Conservation (phyloP, 1,140 invertebrate species). For the Atta texana region DNA sequence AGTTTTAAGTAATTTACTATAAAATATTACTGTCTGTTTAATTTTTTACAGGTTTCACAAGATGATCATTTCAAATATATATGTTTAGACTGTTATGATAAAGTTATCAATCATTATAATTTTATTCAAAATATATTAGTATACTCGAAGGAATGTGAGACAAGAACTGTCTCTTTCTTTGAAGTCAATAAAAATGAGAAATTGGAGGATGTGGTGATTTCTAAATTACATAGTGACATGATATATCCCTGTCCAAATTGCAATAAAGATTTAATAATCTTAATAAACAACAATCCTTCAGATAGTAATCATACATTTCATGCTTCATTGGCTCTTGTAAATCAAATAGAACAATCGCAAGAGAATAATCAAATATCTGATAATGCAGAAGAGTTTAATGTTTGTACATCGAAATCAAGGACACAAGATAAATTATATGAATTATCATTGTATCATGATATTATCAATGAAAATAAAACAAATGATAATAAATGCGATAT, state of each 20-base stretch:
- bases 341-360: slow-evolving; percentile 34
- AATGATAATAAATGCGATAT: background rate
- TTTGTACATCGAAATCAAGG: background rate
- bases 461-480: background rate
- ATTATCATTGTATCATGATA: background rate
- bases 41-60: slow-evolving; percentile 68
- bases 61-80: slow-evolving; percentile 69
- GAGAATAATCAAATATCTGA: slow-evolving; percentile 33
- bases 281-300: slow-evolving; percentile 61
- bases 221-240: slow-evolving; percentile 56
- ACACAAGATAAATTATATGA: background rate
- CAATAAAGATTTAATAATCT: slow-evolving; percentile 70
- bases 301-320: slow-evolving; percentile 63
- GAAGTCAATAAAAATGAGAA: slow-evolving; percentile 43
- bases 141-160: slow-evolving; percentile 38
- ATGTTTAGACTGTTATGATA: slow-evolving; percentile 68
- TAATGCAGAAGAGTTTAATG: background rate
- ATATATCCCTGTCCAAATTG: slow-evolving; percentile 74
- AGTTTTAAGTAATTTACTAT: background rate
- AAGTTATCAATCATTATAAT: slow-evolving; percentile 62
- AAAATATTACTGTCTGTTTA: background rate
- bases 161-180: slow-evolving; percentile 26
- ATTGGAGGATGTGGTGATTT: slow-evolving; percentile 49
- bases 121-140: slow-evolving; percentile 65
- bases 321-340: slow-evolving; percentile 65